phyloP scores from a whole-genome alignment of 2,113 vertebrate species.

The Myotis lucifugus region DNA sequence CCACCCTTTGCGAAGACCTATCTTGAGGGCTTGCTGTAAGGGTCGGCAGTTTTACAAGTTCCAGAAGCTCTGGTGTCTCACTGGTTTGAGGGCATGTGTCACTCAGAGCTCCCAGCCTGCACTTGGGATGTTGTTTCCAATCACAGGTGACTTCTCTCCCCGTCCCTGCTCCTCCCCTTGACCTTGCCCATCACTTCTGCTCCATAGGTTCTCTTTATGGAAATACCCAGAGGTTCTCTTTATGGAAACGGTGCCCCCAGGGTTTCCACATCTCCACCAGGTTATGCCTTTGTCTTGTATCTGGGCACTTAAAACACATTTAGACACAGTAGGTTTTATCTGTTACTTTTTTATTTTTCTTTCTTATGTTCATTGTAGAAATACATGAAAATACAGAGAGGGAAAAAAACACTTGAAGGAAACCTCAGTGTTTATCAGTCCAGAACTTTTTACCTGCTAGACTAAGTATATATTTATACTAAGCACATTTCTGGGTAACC shows the following conservation, averaged over 20 bases:
- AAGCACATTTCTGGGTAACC: neutral
- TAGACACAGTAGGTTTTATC: conserved; percentile 4
- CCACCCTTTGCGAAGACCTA: neutral
- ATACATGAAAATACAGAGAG: neutral
- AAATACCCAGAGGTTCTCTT: conserved; percentile 54
- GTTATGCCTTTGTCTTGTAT: conserved; percentile 60
- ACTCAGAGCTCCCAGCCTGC: neutral
- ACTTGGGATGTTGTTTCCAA: neutral
- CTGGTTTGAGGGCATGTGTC: neutral
- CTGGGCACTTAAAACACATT: conserved; percentile 52
- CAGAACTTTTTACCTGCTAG: neutral
- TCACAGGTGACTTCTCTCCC: neutral
- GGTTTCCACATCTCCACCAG: conserved; percentile 5
- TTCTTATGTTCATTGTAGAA: neutral
- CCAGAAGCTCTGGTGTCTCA: neutral
- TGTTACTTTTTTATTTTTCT: conserved; percentile 19
- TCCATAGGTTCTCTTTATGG: too few species aligned
- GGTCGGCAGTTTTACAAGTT: neutral
- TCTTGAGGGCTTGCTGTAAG: neutral
- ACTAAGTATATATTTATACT: neutral
- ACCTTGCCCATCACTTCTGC: conserved; percentile 22
- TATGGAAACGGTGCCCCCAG: conserved; percentile 40
- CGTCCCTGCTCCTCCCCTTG: neutral
- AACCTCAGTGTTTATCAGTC: neutral
- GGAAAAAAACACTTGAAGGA: neutral